A percentile compares a stretch with the other conserved stretches of the same genome.
phyloP scores from a whole-genome alignment of 1,140 invertebrate genomes.

The Melitaea cinxia region DNA sequence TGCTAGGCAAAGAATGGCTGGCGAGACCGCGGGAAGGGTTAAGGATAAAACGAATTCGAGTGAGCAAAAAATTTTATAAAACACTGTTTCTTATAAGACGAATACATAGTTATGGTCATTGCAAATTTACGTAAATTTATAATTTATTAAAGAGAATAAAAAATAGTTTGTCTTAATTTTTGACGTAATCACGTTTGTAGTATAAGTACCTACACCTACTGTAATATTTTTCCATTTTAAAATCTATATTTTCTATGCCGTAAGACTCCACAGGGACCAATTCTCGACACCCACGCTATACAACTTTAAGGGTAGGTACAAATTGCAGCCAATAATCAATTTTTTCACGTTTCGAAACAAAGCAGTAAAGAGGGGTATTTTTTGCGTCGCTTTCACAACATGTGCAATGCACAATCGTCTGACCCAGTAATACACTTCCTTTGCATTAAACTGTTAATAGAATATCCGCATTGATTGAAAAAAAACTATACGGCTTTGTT shows the following conservation, averaged over 20 bases:
- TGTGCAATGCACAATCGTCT: slow-evolving; percentile 76
- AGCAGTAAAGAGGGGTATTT: slow-evolving; percentile 67
- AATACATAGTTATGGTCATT: slow-evolving; percentile 43
- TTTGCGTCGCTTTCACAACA: slow-evolving; percentile 77
- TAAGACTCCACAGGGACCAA: slow-evolving; percentile 38
- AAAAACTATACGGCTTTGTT: slow-evolving; percentile 47
- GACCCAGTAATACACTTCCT: slow-evolving; percentile 81
- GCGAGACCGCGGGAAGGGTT: slow-evolving; percentile 72
- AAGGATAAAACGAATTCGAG: slow-evolving; percentile 66
- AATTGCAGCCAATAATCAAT: slow-evolving; percentile 77
- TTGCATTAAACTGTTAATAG: slow-evolving; percentile 74
- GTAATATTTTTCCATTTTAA: too few species aligned
- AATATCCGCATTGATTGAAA: slow-evolving; percentile 64
- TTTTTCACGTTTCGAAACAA: slow-evolving; percentile 71
- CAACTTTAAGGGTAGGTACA: slow-evolving; percentile 59
- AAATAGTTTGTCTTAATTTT: too few species aligned
- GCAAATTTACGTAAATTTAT: not conserved
- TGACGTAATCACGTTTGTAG: too few species aligned
- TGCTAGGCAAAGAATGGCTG: slow-evolving; percentile 74
- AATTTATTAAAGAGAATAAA: not conserved
- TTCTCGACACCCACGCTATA: slow-evolving; percentile 40
- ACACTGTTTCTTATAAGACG: slow-evolving; percentile 53
- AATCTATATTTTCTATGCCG: not conserved
- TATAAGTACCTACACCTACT: too few species aligned
- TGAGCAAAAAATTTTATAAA: slow-evolving; percentile 72